These are phyloP conservation scores for Drosophila teissieri DNA, from an alignment of 1,140 invertebrate species.

Conservation along the genomic window DNA sequence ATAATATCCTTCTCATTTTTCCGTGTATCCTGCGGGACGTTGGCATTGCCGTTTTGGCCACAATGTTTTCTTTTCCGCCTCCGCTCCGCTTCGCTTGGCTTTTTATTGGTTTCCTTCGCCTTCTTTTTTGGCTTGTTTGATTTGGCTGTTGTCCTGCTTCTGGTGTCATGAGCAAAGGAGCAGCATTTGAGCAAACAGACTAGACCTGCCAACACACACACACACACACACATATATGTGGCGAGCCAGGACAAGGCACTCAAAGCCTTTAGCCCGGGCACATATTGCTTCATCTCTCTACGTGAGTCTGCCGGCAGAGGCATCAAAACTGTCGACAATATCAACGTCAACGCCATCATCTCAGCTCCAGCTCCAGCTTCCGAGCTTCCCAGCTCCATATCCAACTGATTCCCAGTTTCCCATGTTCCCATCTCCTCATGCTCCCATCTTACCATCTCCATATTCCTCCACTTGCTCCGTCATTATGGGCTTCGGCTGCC, in stretches of 20 bases:
- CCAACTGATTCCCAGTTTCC: conserved; percentile 5
- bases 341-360: conserved; percentile 46
- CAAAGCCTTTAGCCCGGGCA: conserved; percentile 19
- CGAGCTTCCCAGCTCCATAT: conserved; percentile 23
- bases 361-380: conserved; percentile 14
- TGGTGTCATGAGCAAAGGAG: conserved; percentile 82
- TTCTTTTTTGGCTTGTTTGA: conserved; percentile 40
- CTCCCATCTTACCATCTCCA: conserved; percentile 16
- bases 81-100: conserved; percentile 66
- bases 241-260: conserved; percentile 9
- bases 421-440: conserved; percentile 2
- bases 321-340: conserved; percentile 54
- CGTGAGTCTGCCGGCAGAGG: conserved; percentile 37
- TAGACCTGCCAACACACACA: conserved; percentile 67
- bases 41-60: conserved; percentile 72
- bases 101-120: conserved; percentile 74
- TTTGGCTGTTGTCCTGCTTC: conserved; percentile 52
- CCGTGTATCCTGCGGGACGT: conserved; percentile 11
- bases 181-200: conserved; percentile 79
- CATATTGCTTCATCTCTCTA: conserved; percentile 55
- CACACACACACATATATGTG: not conserved
- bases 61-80: conserved; percentile 79
- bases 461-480: conserved; percentile 50
- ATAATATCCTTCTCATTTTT: not conserved
- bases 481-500: conserved; percentile 72